Base-by-base conservation (phyloP, 2,113 vertebrate species). In the Erpornis zantholeuca region DNA sequence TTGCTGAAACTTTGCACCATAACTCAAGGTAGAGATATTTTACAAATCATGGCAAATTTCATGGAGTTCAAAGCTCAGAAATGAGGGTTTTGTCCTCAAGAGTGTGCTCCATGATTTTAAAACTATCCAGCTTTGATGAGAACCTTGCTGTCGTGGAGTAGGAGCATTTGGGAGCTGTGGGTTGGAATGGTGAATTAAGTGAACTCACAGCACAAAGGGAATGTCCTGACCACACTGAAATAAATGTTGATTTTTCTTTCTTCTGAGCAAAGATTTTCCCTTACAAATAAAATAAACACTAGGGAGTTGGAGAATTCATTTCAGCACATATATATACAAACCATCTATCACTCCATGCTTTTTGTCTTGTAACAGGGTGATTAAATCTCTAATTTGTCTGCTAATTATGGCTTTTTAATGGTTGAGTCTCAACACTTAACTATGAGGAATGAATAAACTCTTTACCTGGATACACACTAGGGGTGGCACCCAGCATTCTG, bases 401-500 rank as follows among this genome's bases (percentile, higher is more conserved):
- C 59, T 47, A 23, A 61, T 61, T 36, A 71, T 36, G n/a, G 17
- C 33, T 70, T 83, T 68, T 47, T 12, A 42, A 36, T 20, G 42
- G 35, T 60, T 36, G 80, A 70, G 33, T 50, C 29, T 47, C n/a
- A 31, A 7, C 6, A 14, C 6, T 53, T 38, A 38, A 38, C 38
- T 12, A 42, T 42, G 40, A 38, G 44, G 15, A 66, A 47, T 12
- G 11, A 72, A 49, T 5, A 72, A 80, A 35, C 4, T 6, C 18
- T 6, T 49, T 59, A 35, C 75, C 25, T 53, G 49, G 21, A 31
- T 49, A 38, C 29, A 56, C 12, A 65, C 18, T 38, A 15, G 44
- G 0, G 4, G 3, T 57, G 35, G 5, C 42, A 45, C 6, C 0
- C 1, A 60, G 8, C 11, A 0, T 25, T 20, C 20, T 68, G 38